Evolutionary conservation across 1,140 invertebrate genomes (phyloP).

Genomic region (Rhyzopertha dominica): DNA sequence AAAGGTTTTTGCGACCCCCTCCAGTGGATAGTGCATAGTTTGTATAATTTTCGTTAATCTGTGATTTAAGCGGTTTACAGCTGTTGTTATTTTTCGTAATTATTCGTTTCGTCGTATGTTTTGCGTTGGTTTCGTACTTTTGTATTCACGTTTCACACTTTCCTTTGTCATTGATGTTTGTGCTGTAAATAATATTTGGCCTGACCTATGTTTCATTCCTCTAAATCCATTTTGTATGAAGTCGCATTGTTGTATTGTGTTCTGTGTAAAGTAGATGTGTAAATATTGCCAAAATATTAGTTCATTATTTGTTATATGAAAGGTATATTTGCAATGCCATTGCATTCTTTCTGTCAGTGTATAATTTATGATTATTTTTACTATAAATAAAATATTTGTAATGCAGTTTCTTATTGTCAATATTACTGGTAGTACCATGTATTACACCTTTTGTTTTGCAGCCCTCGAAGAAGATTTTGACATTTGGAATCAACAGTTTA

Average conservation of each 20-base stretch:
- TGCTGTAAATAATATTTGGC: slow-evolving; percentile 29
- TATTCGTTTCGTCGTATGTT: slow-evolving; percentile 18
- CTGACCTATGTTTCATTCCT: slow-evolving; percentile 32
- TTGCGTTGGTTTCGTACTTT: slow-evolving; percentile 5
- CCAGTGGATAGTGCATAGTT: too few species aligned
- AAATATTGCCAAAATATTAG: slow-evolving; percentile 43
- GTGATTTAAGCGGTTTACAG: slow-evolving; percentile 30
- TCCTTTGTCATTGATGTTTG: too few species aligned
- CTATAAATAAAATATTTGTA: slow-evolving; percentile 41
- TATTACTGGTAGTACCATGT: too few species aligned
- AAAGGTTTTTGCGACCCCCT: too few species aligned
- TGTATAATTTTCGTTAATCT: too few species aligned
- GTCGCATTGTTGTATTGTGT: slow-evolving; percentile 43
- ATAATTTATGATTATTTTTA: slow-evolving; percentile 44
- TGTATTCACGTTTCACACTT: slow-evolving; percentile 1
- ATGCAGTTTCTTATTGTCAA: too few species aligned
- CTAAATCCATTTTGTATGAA: slow-evolving; percentile 35
- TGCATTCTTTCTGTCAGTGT: slow-evolving; percentile 38
- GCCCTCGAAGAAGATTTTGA: too few species aligned
- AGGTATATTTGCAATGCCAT: slow-evolving; percentile 18
- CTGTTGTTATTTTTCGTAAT: slow-evolving; percentile 26
- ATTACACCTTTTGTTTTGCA: too few species aligned
- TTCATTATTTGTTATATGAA: slow-evolving; percentile 35
- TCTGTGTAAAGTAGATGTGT: slow-evolving; percentile 40
- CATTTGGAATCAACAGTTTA: too few species aligned